Percentiles rank a stretch among this genome's conserved stretches.
These are phyloP conservation scores for Sympetrum striolatum DNA, from an alignment of 2,888 invertebrate genomes.

Conservation along the genomic window DNA sequence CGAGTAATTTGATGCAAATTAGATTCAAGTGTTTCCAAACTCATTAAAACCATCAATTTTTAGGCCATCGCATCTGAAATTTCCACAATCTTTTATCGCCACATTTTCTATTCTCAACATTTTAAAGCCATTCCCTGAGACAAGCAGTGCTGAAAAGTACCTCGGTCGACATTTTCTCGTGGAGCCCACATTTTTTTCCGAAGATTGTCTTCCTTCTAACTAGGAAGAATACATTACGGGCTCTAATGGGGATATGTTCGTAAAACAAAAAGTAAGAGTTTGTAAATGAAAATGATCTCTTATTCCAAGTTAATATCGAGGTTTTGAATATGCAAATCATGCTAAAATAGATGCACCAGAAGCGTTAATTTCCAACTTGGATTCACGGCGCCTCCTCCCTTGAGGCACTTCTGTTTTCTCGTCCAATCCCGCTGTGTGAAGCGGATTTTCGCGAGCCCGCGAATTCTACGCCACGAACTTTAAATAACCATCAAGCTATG, in stretches of 20 bases:
- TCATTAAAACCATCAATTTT: constrained; percentile 4
- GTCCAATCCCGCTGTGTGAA: too few relatives aligned
- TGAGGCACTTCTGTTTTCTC: too few relatives aligned
- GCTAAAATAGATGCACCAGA: constrained; percentile 26
- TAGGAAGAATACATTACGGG: neutral
- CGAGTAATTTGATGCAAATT: neutral
- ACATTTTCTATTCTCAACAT: neutral
- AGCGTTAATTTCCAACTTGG: constrained; percentile 40
- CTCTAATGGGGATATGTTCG: neutral
- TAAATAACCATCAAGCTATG: too few relatives aligned
- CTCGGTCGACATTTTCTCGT: neutral
- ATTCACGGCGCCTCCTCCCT: neutral
- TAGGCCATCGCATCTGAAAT: neutral
- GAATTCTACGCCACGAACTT: too few relatives aligned
- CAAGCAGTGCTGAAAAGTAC: neutral
- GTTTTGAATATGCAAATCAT: constrained; percentile 26
- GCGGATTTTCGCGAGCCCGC: too few relatives aligned
- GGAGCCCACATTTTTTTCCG: neutral
- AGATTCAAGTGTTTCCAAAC: neutral
- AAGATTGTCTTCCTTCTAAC: neutral
- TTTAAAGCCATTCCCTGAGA: neutral
- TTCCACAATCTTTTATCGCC: neutral
- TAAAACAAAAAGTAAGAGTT: neutral
- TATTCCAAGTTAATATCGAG: neutral
- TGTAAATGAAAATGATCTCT: constrained; percentile 28